Percentiles rank a stretch among this genome's conserved stretches.
Conservation (phyloP, 2,888 invertebrate species). For the Caenorhabditis sp. region DNA sequence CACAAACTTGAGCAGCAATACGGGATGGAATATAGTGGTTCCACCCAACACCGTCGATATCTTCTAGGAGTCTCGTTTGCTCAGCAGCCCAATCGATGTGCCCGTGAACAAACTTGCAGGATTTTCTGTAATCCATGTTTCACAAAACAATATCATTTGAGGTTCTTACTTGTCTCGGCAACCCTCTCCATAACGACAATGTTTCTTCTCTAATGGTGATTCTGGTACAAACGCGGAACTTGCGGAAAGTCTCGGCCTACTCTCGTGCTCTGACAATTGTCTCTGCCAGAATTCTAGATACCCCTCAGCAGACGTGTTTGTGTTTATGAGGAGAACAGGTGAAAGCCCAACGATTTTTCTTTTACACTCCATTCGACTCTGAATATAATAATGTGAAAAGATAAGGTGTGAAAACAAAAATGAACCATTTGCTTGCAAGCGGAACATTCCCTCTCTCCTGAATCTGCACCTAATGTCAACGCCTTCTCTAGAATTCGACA, state of each 20-base stretch:
- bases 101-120: constrained; percentile 72
- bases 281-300: constrained; percentile 67
- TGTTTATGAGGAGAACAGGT: constrained; percentile 69
- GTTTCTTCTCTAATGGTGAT: constrained; percentile 45
- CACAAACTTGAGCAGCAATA: constrained; percentile 42
- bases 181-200: constrained; percentile 51
- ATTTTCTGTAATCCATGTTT: constrained; percentile 43
- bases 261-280: constrained; percentile 49
- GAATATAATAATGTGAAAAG: not conserved
- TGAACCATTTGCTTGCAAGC: constrained; percentile 45
- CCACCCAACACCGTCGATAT: constrained; percentile 64
- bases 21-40: constrained; percentile 54
- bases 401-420: not conserved
- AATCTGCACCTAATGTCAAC: constrained; percentile 56
- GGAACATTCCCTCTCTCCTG: constrained; percentile 60
- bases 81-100: constrained; percentile 66
- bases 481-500: constrained; percentile 71
- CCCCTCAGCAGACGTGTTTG: constrained; percentile 48
- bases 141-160: not conserved
- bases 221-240: constrained; percentile 6
- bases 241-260: constrained; percentile 27
- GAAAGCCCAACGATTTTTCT: constrained; percentile 63
- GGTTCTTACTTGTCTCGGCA: constrained; percentile 46
- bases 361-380: constrained; percentile 67
- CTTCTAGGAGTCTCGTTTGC: constrained; percentile 62